Percentiles rank a stretch among this genome's conserved stretches.
phyloP scores from a whole-genome alignment of 1,140 invertebrate genomes.

The Stenopsyche tienmushanensis region DNA sequence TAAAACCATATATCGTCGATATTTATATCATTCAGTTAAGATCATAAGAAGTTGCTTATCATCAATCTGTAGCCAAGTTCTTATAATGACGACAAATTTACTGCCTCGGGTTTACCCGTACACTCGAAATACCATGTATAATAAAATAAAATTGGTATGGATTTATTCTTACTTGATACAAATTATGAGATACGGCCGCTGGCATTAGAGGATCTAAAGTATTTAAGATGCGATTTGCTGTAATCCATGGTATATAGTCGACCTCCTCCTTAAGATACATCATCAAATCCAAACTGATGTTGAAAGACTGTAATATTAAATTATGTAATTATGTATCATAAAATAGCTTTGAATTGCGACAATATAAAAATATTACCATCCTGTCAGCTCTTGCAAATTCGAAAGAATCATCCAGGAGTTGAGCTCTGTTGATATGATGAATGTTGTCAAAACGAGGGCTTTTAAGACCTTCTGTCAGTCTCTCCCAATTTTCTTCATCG shows the following conservation, averaged over 20 bases:
- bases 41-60: too few relatives aligned
- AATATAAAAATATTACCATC: slow-evolving; percentile 46
- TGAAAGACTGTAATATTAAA: slow-evolving; percentile 46
- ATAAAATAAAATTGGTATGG: too few relatives aligned
- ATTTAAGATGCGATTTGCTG: slow-evolving; percentile 51
- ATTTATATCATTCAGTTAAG: too few relatives aligned
- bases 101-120: not conserved
- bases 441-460: slow-evolving; percentile 54
- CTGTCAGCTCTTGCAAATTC: slow-evolving; percentile 62
- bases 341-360: not conserved
- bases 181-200: slow-evolving; percentile 31
- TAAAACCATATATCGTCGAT: too few relatives aligned
- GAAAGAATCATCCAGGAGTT: slow-evolving; percentile 75
- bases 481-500: slow-evolving; percentile 55
- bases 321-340: slow-evolving; percentile 8
- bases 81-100: not conserved
- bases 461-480: slow-evolving; percentile 50
- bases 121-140: not conserved
- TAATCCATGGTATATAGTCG: slow-evolving; percentile 63
- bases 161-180: not conserved
- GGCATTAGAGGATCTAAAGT: slow-evolving; percentile 48
- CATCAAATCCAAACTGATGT: slow-evolving; percentile 52
- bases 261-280: slow-evolving; percentile 59
- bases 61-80: not conserved
- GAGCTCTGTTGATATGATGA: slow-evolving; percentile 70